These are phyloP conservation scores for Euschistus heros DNA, from an alignment of 1,140 invertebrate species.

Conservation along the genomic window DNA sequence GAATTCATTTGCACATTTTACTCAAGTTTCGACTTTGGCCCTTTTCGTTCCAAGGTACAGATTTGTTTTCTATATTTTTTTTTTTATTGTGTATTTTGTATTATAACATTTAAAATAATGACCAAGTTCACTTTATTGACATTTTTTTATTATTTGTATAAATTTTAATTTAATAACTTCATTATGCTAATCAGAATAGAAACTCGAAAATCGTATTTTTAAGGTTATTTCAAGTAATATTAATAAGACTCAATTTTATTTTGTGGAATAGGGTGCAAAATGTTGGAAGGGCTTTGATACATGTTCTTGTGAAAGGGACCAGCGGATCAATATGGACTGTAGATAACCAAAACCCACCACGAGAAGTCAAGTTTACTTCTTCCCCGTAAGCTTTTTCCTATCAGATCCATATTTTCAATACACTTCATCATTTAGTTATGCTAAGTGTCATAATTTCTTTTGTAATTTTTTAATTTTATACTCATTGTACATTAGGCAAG, in stretches of 20 bases:
- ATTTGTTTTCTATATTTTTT: too few relatives aligned
- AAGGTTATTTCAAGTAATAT: too few relatives aligned
- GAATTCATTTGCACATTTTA: too few relatives aligned
- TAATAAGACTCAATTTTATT: neutral
- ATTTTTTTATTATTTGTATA: too few relatives aligned
- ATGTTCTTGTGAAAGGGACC: conserved; percentile 49
- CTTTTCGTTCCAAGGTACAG: too few relatives aligned
- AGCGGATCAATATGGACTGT: conserved; percentile 61
- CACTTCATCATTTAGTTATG: neutral
- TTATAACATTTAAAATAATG: too few relatives aligned
- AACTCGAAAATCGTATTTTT: too few relatives aligned
- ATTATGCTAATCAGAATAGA: too few relatives aligned
- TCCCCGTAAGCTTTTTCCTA: conserved; percentile 18
- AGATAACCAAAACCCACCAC: conserved; percentile 50
- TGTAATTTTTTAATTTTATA: conserved; percentile 17
- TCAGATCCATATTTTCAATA: neutral
- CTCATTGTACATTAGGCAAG: neutral
- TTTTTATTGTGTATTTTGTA: too few relatives aligned
- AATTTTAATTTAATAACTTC: too few relatives aligned
- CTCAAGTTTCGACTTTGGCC: too few relatives aligned
- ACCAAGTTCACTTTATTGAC: too few relatives aligned
- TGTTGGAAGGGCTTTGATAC: conserved; percentile 50
- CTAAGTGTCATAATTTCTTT: conserved; percentile 5
- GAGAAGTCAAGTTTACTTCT: conserved; percentile 42
- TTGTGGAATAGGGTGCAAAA: conserved; percentile 48